Base-by-base conservation (phyloP, 2,113 vertebrate species). In the Sterrhoptilus dennistouni region DNA sequence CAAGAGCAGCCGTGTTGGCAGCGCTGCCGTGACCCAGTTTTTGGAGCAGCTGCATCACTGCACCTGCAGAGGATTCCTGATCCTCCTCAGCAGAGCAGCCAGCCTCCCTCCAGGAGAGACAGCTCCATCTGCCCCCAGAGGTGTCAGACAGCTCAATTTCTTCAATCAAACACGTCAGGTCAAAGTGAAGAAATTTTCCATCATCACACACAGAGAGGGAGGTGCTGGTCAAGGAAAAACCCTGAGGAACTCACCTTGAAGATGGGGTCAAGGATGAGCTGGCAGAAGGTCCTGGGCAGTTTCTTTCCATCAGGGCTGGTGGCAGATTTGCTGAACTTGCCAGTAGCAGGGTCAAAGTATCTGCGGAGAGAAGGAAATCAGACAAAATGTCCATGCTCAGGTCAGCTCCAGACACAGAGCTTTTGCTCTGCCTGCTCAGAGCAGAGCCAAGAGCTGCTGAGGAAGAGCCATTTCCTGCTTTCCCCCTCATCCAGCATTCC, bases 211-310 rank as follows among this genome's bases (percentile, higher is more conserved):
- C 94, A 12, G 15, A n/a, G 29, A 0, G 0, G 4, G n/a, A 16
- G 15, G 33, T 2, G 23, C 25, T 4, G 2, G n/a, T 16, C 16
- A 15, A 6, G 33, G 49, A 9, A 19, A 8, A 35, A 28, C 28
- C 1, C n/a, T 0, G 13, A 68, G 45, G 63, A 63, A 56, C 84
- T 96, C 94, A 99, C 99, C 98, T 99, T 99, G 91, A 99, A 99
- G 96, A 99, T 99, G 68, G 99, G 99, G 75, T 99, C 99, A 90
- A 99, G 97, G 85, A 99, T 97, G 66, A 99, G 98, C 94, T 99
- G 97, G 95, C 98, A 97, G 95, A 99, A 99, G 21, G 99, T 99
- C 14, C 99, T 98, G 2, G 99, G 96, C 31, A 98, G 94, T 57
- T 98, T 99, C 90, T 98, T 98, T 49, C 99, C 99, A 18, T 99